These are phyloP conservation scores for Diarsia brunnea DNA, from an alignment of 2,888 invertebrate species.

Conservation along the genomic window DNA sequence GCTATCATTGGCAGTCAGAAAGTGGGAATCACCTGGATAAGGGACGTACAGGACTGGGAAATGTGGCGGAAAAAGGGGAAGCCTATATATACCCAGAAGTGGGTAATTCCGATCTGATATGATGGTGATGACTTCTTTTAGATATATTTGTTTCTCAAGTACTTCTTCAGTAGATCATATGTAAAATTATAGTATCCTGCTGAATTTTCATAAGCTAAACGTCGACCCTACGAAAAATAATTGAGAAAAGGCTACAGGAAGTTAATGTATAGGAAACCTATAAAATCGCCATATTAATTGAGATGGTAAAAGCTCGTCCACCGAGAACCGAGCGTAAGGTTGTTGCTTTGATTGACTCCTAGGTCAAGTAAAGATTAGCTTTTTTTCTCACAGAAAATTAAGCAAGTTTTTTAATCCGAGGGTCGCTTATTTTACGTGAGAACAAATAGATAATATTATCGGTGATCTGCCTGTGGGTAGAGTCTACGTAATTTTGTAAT, in stretches of 20 bases:
- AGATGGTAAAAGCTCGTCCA: neutral
- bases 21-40: neutral
- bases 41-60: no score
- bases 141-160: no score
- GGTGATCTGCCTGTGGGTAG: slow-evolving; percentile 15
- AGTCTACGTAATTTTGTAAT: neutral
- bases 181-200: neutral
- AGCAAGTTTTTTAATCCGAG: slow-evolving; percentile 2
- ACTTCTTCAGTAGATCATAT: no score
- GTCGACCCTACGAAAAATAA: neutral
- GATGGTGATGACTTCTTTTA: no score
- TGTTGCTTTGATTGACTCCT: slow-evolving; percentile 2
- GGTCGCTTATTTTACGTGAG: slow-evolving; percentile 32
- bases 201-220: neutral
- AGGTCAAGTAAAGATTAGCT: slow-evolving; percentile 12
- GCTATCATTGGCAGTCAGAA: neutral
- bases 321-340: neutral
- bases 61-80: no score
- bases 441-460: slow-evolving; percentile 42
- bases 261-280: neutral
- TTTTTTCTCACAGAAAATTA: slow-evolving; percentile 34
- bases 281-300: neutral
- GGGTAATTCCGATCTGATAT: no score
- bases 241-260: neutral
- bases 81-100: no score